Evolutionary conservation across 2,113 vertebrate species (phyloP).

Genomic region (Clarias batrachus): DNA sequence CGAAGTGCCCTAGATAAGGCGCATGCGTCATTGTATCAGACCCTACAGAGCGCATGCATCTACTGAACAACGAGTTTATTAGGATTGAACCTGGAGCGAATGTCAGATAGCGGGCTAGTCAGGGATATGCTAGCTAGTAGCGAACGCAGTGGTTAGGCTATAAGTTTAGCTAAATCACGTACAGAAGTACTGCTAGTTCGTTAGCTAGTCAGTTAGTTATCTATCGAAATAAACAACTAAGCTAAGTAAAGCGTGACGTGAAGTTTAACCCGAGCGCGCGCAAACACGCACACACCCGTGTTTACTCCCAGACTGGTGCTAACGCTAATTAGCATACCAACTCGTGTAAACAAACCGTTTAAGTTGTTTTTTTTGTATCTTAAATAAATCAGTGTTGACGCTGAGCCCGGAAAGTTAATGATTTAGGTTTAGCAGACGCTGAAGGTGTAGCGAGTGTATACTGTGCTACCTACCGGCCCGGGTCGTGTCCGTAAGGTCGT

Average conservation of each 20-base stretch:
- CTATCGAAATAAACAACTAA: background rate
- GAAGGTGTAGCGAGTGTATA: too few species aligned
- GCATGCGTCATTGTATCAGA: background rate
- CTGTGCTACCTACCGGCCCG: slow-evolving; percentile 72
- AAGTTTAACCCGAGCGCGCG: background rate
- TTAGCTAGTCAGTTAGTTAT: background rate
- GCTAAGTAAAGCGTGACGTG: background rate
- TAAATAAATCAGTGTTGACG: too few species aligned
- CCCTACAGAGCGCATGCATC: background rate
- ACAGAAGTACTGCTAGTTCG: background rate
- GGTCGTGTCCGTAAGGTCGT: slow-evolving; percentile 95
- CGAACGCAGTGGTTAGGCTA: background rate
- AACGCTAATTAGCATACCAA: slow-evolving; percentile 5
- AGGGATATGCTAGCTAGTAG: background rate
- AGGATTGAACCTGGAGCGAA: background rate
- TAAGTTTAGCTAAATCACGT: background rate
- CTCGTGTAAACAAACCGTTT: background rate
- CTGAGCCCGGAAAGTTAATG: background rate
- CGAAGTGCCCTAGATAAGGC: background rate
- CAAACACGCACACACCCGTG: slow-evolving; percentile 32
- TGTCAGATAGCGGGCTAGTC: slow-evolving; percentile 14
- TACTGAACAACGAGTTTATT: background rate
- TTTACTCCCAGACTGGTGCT: slow-evolving; percentile 35
- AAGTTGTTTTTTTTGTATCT: background rate
- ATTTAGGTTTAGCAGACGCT: background rate